A percentile compares a stretch with the other conserved stretches of the same genome.
Evolutionary conservation across 1,140 invertebrate species (phyloP).

Genomic region (Ericerus pela): DNA sequence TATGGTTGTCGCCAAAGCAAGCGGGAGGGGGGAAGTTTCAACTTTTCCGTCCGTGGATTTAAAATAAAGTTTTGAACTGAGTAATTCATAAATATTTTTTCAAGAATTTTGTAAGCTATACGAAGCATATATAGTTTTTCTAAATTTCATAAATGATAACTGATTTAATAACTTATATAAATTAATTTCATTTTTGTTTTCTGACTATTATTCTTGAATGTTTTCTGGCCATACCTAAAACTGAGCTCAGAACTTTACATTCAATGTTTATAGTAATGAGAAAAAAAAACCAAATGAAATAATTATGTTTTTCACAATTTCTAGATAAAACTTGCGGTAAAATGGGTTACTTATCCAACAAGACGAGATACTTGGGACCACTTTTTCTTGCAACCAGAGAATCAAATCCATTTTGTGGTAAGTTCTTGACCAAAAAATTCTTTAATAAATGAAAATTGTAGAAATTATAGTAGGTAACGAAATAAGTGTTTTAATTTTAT

Average conservation of each 20-base stretch:
- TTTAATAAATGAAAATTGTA: neutral
- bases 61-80: neutral
- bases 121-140: neutral
- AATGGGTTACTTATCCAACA: conserved; percentile 25
- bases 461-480: neutral
- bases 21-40: neutral
- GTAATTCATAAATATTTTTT: neutral
- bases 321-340: conserved; percentile 24
- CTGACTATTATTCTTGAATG: no score
- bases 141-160: neutral
- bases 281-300: neutral
- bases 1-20: neutral
- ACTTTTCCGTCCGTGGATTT: no score
- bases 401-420: conserved; percentile 36
- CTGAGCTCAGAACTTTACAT: no score
- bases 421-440: neutral
- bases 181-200: no score
- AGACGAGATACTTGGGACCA: conserved; percentile 26
- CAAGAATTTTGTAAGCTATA: neutral
- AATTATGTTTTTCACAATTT: conserved; percentile 3
- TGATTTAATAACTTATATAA: neutral
- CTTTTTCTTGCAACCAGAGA: conserved; percentile 34
- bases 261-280: no score
- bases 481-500: no score
- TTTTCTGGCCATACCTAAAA: no score